These are phyloP conservation scores for Adelphocoris suturalis DNA, from an alignment of 2,888 invertebrate genomes.

Conservation along the genomic window DNA sequence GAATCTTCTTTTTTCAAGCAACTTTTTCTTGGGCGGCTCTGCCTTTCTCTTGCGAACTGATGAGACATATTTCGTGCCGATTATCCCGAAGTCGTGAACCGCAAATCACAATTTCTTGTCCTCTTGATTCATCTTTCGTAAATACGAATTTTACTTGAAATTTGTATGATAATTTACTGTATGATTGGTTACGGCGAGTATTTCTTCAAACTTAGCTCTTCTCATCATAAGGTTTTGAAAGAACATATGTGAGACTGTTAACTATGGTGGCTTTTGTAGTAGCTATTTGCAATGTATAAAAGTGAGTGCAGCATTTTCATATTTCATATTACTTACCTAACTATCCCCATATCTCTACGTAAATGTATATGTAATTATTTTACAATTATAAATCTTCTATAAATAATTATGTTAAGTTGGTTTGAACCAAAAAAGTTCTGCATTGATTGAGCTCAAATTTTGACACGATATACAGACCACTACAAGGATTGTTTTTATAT, in stretches of 20 bases:
- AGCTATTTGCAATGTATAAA: too few species aligned
- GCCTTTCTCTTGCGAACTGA: conserved; percentile 5
- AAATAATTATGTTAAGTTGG: too few species aligned
- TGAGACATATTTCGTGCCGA: neutral
- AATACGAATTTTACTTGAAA: conserved; percentile 5
- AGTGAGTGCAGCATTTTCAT: too few species aligned
- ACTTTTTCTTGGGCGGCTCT: conserved; percentile 43
- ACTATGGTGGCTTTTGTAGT: neutral
- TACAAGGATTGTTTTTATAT: too few species aligned
- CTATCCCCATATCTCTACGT: too few species aligned
- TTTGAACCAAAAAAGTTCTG: too few species aligned
- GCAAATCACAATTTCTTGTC: neutral
- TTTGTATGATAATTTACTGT: neutral
- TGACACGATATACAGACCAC: too few species aligned
- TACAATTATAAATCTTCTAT: too few species aligned
- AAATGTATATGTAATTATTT: too few species aligned
- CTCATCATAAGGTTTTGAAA: conserved; percentile 3
- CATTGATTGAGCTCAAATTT: too few species aligned
- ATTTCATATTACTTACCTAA: too few species aligned
- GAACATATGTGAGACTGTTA: neutral
- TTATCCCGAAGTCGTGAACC: too few species aligned
- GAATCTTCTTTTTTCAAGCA: conserved; percentile 60
- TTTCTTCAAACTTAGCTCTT: neutral
- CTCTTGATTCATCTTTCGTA: neutral
- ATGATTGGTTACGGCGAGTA: conserved; percentile 5